Evolutionary conservation across 2,113 vertebrate genomes (phyloP).

Genomic region (Acrocephalus arundinaceus): DNA sequence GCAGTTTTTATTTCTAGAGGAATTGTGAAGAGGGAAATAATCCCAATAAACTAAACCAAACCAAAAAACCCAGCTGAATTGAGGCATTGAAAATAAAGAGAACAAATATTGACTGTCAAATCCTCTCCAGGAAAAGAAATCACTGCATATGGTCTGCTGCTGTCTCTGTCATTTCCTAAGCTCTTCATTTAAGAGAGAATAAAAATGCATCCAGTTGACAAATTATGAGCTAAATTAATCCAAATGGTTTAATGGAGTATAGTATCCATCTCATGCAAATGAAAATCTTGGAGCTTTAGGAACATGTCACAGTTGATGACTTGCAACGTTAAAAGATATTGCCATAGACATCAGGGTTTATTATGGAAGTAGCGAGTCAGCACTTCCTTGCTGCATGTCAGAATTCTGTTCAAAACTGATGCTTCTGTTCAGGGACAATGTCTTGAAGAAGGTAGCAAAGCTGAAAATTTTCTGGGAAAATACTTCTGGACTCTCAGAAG

Average conservation of each 20-base stretch:
- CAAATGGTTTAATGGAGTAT: not conserved
- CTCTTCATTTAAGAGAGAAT: not conserved
- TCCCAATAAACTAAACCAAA: not conserved
- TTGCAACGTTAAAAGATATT: not conserved
- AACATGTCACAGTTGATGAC: not conserved
- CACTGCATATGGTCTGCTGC: not conserved
- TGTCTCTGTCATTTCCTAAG: not conserved
- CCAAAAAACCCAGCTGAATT: not conserved
- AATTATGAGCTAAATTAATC: not conserved
- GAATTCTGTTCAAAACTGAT: not conserved
- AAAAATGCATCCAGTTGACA: not conserved
- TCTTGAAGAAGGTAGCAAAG: not conserved
- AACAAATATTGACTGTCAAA: not conserved
- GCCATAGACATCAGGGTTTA: not conserved
- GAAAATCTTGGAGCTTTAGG: not conserved
- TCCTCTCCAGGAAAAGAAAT: not conserved
- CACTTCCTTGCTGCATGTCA: not conserved
- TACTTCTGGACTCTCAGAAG: not conserved
- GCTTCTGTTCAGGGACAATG: not conserved
- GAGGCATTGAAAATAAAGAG: not conserved
- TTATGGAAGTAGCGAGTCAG: not conserved
- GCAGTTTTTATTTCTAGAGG: not conserved
- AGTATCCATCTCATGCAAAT: not conserved
- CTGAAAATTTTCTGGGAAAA: not conserved
- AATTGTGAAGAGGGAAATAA: not conserved